Conservation (phyloP, 2,888 invertebrate genomes). For the Orchesella flavescens region DNA sequence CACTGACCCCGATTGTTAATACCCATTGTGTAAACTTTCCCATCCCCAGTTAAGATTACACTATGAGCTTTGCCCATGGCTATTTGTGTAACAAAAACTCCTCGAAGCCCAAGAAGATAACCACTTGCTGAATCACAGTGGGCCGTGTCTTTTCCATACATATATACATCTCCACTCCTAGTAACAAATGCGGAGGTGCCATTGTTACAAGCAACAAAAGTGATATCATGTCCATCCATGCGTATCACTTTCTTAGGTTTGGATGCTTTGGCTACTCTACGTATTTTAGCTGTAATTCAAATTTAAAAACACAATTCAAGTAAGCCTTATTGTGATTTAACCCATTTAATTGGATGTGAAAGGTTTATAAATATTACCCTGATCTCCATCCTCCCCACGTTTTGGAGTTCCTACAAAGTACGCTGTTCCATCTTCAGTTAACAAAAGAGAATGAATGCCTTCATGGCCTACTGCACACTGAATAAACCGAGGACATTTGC, state of each 20-base stretch:
- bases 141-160: slow-evolving; percentile 95
- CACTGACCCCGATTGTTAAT: slow-evolving; percentile 99
- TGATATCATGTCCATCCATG: slow-evolving; percentile 88
- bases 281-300: slow-evolving; percentile 76
- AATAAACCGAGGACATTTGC: slow-evolving; percentile 83
- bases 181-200: slow-evolving; percentile 95
- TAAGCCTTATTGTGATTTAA: slow-evolving; percentile 3
- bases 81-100: slow-evolving; percentile 82
- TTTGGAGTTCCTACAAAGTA: slow-evolving; percentile 90
- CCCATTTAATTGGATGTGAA: background rate
- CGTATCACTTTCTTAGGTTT: slow-evolving; percentile 94
- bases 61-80: slow-evolving; percentile 96
- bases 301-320: background rate
- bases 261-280: slow-evolving; percentile 90
- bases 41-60: slow-evolving; percentile 89
- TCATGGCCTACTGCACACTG: slow-evolving; percentile 94
- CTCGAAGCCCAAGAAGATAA: slow-evolving; percentile 83
- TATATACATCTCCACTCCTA: slow-evolving; percentile 89
- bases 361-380: slow-evolving; percentile 75
- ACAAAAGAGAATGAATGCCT: slow-evolving; percentile 90
- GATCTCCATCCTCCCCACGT: slow-evolving; percentile 95
- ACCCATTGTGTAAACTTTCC: slow-evolving; percentile 95
- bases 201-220: slow-evolving; percentile 92
- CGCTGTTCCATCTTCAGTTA: slow-evolving; percentile 94
- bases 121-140: slow-evolving; percentile 84